Evolutionary conservation across 1,140 invertebrate genomes (phyloP).

Genomic region (Listronotus bonariensis): DNA sequence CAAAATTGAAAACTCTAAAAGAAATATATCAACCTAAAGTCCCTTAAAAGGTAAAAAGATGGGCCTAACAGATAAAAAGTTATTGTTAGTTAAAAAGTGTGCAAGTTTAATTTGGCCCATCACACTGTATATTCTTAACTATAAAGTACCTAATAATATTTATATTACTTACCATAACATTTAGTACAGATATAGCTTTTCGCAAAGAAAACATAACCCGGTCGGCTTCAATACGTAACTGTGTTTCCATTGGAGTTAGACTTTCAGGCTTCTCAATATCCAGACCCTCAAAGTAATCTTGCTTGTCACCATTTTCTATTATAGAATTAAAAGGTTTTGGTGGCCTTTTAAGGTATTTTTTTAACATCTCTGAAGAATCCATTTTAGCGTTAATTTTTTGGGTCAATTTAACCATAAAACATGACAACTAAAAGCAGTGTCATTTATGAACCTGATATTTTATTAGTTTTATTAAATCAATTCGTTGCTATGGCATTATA

Average conservation of each 20-base stretch:
- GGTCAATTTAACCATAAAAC: no score
- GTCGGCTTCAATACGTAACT: constrained; percentile 40
- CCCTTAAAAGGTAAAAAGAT: no score
- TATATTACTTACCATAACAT: constrained; percentile 38
- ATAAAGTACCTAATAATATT: background rate
- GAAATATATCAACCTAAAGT: no score
- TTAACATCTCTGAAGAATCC: constrained; percentile 31
- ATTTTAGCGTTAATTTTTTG: constrained; percentile 50
- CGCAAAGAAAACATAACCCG: constrained; percentile 40
- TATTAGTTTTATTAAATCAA: no score
- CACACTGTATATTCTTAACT: no score
- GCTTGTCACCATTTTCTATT: constrained; percentile 26
- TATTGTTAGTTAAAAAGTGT: no score
- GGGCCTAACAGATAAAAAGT: no score
- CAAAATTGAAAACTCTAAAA: no score
- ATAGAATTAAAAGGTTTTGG: constrained; percentile 30
- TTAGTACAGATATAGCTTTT: constrained; percentile 32
- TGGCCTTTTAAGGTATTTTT: constrained; percentile 6
- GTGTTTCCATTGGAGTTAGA: constrained; percentile 35
- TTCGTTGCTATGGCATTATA: no score
- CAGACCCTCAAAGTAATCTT: constrained; percentile 23
- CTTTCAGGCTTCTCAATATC: constrained; percentile 28
- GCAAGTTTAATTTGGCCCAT: no score
- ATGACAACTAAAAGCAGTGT: no score
- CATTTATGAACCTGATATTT: no score